Evolutionary conservation across 2,888 invertebrate genomes (phyloP).

Genomic region (Priapulus caudatus): DNA sequence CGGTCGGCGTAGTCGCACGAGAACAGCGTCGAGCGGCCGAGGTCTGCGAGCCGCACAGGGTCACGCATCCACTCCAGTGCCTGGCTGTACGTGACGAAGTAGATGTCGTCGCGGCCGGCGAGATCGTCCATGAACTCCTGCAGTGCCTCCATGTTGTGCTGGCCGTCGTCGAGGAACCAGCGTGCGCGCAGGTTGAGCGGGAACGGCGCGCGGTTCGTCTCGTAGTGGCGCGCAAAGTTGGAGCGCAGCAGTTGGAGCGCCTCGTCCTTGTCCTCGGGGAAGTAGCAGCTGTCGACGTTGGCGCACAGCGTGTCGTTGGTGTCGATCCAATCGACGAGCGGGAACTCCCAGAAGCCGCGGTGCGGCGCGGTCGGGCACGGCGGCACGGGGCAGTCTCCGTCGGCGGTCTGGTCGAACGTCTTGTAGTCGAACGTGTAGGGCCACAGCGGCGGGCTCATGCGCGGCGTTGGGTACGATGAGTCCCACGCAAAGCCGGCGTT

Average conservation of each 20-base stretch:
- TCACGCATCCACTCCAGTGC: too few species aligned
- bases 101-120: too few species aligned
- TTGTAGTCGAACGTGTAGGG: constrained; percentile 6
- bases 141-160: neutral
- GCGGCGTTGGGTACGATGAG: neutral
- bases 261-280: neutral
- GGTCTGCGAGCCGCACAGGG: neutral
- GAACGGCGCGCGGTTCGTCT: constrained; percentile 3
- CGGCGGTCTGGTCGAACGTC: neutral
- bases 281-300: neutral
- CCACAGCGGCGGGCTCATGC: neutral
- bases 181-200: constrained; percentile 4
- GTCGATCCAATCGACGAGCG: neutral
- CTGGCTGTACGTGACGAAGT: too few species aligned
- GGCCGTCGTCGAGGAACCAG: constrained; percentile 3
- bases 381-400: neutral
- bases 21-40: neutral
- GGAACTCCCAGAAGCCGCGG: constrained; percentile 7
- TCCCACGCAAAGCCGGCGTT: constrained; percentile 6
- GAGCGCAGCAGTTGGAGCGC: too few species aligned
- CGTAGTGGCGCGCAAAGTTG: too few species aligned
- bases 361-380: constrained; percentile 5
- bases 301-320: too few species aligned
- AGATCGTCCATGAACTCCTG: neutral
- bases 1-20: neutral